Base-by-base conservation (phyloP, 2,113 vertebrate species). In the Lophius piscatorius region DNA sequence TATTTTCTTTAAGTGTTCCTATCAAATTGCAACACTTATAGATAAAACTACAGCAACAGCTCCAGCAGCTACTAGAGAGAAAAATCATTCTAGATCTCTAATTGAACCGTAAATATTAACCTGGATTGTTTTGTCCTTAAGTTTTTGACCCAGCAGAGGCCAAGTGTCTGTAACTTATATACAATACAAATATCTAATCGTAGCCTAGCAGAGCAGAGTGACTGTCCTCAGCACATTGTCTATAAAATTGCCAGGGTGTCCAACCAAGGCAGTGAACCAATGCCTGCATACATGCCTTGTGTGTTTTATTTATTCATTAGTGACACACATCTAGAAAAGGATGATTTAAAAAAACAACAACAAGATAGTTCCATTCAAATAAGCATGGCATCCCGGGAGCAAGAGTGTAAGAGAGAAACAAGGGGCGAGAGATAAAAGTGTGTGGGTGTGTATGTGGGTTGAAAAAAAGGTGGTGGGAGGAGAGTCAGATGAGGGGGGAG, bases 281-380 rank as follows among this genome's bases (percentile, higher is more conserved):
- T 80, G 90, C 88, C 80, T 90, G 87, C 89, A 87, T 89, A 85
- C 84, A 86, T 76, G 83, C 80, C 83, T 76, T 83, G 83, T 81
- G 81, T 88, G 85, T 89, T 89, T 89, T 91, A 91, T 90, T 91
- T 92, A 89, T 90, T 92, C 86, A 91, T 91, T 88, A 91, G 87
- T 89, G 87, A 90, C 89, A 89, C 70, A 47, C 73, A 39, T 84
- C 84, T 83, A 82, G 80, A 82, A 83, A 83, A 84, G 63, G 59
- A 83, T n/a, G n/a, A n/a, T n/a, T n/a, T n/a, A n/a, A 80, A 55
- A 65, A 55, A 66, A 68, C 74, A 81, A 22, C 84, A 84, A 86
- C 63, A 80, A 81, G 71, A 84, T 82, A 82, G 82, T 87, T 86
- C 85, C 85, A 87, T 90, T 91, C 81, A 89, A 89, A 90, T 90